Percentiles rank a stretch among this genome's conserved stretches.
phyloP scores from a whole-genome alignment of 2,888 invertebrate species.

The Drosophila macrospina region DNA sequence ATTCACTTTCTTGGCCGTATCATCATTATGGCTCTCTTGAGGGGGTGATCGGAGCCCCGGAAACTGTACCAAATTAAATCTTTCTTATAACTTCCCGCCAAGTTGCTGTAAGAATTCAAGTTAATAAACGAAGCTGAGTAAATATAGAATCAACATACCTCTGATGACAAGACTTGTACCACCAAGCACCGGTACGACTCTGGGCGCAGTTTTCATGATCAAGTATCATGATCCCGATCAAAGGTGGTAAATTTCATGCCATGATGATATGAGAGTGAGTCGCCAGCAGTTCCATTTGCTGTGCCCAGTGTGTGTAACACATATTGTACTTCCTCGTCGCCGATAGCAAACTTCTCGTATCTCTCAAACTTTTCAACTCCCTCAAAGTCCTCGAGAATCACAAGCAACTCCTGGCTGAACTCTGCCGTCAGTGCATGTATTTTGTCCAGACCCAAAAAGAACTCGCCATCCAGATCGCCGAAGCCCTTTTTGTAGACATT shows the following conservation, averaged over 20 bases:
- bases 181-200: background rate
- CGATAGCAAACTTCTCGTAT: conserved; percentile 10
- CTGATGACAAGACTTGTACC: background rate
- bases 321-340: background rate
- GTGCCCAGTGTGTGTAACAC: background rate
- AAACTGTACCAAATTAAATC: too few species aligned
- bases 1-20: conserved; percentile 30
- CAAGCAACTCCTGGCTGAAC: conserved; percentile 3
- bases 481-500: conserved; percentile 1
- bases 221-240: conserved; percentile 3
- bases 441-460: conserved; percentile 2
- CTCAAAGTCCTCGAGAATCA: conserved; percentile 5
- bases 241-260: conserved; percentile 1
- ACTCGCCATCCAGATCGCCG: conserved; percentile 5
- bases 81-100: conserved; percentile 50
- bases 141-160: background rate
- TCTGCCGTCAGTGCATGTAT: background rate
- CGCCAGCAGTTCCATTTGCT: background rate
- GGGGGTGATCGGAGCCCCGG: too few species aligned
- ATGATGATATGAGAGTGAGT: background rate
- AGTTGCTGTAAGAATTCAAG: conserved; percentile 13
- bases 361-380: conserved; percentile 1
- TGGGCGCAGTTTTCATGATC: background rate
- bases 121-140: too few species aligned
- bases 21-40: conserved; percentile 48